phyloP scores from a whole-genome alignment of 2,888 invertebrate genomes.

The Ligdia adustata region DNA sequence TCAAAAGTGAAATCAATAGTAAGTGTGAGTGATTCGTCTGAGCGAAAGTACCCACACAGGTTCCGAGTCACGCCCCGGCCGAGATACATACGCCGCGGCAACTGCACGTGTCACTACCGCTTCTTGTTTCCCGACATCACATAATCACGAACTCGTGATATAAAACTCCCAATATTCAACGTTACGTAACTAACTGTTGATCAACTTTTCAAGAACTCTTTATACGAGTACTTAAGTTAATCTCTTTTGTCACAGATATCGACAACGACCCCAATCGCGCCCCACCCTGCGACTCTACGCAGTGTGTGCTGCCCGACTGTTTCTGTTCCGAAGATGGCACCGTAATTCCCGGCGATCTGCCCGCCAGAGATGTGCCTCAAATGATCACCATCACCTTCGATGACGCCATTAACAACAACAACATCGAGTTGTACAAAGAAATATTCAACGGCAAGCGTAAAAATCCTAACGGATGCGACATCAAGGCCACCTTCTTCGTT shows the following conservation, averaged over 20 bases:
- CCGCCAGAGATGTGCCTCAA: conserved; percentile 93
- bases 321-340: conserved; percentile 98
- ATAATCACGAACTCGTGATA: conserved; percentile 34
- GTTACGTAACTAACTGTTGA: background rate
- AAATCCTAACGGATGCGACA: conserved; percentile 97
- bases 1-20: conserved; percentile 75
- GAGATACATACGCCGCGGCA: conserved; percentile 44
- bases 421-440: conserved; percentile 96
- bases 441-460: conserved; percentile 95
- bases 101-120: conserved; percentile 37
- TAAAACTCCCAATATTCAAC: background rate
- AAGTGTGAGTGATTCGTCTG: conserved; percentile 63
- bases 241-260: conserved; percentile 86
- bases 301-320: conserved; percentile 95
- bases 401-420: conserved; percentile 97
- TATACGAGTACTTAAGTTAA: too few species aligned
- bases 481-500: conserved; percentile 95
- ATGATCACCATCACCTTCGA: conserved; percentile 98
- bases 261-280: conserved; percentile 97
- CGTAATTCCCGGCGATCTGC: conserved; percentile 92
- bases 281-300: conserved; percentile 93
- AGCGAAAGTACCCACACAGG: conserved; percentile 80
- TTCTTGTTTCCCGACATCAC: conserved; percentile 31
- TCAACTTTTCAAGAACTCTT: too few species aligned
- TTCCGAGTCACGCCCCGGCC: conserved; percentile 57